Base-by-base conservation (phyloP, 2,113 vertebrate species). In the Ammodytes marinus region DNA sequence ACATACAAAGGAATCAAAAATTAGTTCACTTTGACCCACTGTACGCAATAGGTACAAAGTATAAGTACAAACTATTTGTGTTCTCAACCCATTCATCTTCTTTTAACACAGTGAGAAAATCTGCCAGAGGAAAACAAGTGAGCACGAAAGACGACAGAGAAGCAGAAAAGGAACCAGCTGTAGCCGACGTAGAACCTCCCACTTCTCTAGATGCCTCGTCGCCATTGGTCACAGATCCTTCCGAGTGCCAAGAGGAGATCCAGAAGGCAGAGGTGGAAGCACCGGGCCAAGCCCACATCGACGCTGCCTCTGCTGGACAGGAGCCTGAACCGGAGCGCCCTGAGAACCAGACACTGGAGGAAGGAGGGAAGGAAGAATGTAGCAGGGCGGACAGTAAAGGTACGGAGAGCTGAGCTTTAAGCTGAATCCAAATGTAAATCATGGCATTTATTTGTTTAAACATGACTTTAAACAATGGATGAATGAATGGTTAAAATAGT, bases 41-140 rank as follows among this genome's bases (percentile, higher is more conserved):
- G 27, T 27, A 27, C 27, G 27, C 27, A 27, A 27, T 27, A 27
- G 27, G 27, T 27, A 27, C 27, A 27, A 27, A 27, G 27, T 27
- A 27, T 27, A 27, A 27, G 27, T 27, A 27, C 27, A 27, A 27
- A 27, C 0, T n/a, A 6, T 15, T 53, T 35, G 35, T 52, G 17
- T 49, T 14, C 8, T 27, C 8, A 27, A 19, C 27, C 35, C 5
- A 8, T 52, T 19, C 1, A 2, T 54, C 54, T 2, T 64, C 15
- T 59, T 77, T 35, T 2, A 12, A 7, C 39, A 11, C 65, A 86
- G 84, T 79, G 57, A 89, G 78, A 65, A 84, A 73, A 73, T 86
- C 87, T 9, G 47, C 87, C 11, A 53, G 86, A 54, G 76, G 79
- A 27, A 86, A 35, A 59, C 72, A 40, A 1, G 71, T 2, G 3